Base-by-base conservation (phyloP, 2,888 invertebrate species). In the Conops quadrifasciatus region DNA sequence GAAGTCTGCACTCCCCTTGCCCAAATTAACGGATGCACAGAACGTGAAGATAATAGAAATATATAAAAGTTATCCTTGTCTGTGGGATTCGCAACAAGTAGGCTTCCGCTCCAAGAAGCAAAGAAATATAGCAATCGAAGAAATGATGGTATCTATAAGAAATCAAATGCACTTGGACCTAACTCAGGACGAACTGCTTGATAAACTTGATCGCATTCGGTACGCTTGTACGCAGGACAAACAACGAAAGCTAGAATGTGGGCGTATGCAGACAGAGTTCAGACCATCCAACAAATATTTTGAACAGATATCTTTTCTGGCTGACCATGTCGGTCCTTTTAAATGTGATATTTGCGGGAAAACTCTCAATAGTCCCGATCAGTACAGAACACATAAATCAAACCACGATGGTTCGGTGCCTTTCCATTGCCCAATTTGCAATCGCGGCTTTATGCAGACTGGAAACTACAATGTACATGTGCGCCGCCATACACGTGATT, bases 301-400 rank as follows among this genome's bases (percentile, higher is more conserved):
- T 60, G 62, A 69, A 11, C 75, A 74, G 49, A 82, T 82, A 21
- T 75, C 78, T 0, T 75, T 82, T 53, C 79, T 78, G n/a, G 75
- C 80, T 66, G 74, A 75, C 0, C 77, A 83, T 69, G 81, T 81
- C 65, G 78, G 80, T 1, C 83, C 83, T 71, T 83, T 82, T 13
- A 75, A 77, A 66, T 83, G 82, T 64, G 13, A 71, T 2, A 69
- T 76, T 28, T 82, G 82, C 65, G 75, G 77, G 13, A 67, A 74
- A 64, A 71, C 72, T 26, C 67, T 76, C 56, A 74, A 74, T 56
- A 72, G 75, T 11, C 73, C 74, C 45, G 75, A 76, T 70, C 75
- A 75, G 24, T 75, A 66, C 59, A 72, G 72, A 72, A 51, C 75
- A 58, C 76, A 76, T 47, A 71, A 71, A 68, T 75, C 75, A 0